These are phyloP conservation scores for Criorhina ranunculi DNA, from an alignment of 2,888 invertebrate genomes.

Conservation along the genomic window DNA sequence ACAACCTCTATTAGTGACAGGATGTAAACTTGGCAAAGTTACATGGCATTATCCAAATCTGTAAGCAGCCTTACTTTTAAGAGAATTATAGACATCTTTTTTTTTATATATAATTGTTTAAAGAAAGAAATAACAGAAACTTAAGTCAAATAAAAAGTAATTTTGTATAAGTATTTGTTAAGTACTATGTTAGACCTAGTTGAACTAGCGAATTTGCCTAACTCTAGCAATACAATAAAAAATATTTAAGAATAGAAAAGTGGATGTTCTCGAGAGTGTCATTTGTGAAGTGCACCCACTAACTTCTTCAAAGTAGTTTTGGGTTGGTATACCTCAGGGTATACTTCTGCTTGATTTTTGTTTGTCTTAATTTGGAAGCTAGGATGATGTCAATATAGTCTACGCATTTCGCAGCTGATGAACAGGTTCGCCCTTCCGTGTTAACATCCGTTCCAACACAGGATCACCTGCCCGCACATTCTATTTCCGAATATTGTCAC, in stretches of 20 bases:
- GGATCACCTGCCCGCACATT: no score
- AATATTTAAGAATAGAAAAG: neutral
- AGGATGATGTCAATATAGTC: no score
- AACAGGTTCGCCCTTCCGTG: no score
- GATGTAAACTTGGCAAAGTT: conserved; percentile 94
- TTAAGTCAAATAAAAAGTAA: conserved; percentile 1
- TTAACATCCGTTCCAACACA: no score
- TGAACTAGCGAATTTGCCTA: neutral
- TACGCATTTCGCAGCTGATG: no score
- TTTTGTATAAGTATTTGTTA: conserved; percentile 26
- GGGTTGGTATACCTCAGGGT: no score
- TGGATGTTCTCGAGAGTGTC: neutral
- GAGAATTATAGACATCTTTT: neutral
- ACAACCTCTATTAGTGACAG: conserved; percentile 94
- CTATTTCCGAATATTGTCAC: no score
- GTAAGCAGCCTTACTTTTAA: conserved; percentile 67
- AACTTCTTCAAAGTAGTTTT: no score
- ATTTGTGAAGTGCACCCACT: no score
- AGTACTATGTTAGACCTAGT: conserved; percentile 13
- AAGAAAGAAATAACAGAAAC: neutral
- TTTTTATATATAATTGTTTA: conserved; percentile 5
- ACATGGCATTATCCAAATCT: conserved; percentile 93
- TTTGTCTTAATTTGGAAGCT: no score
- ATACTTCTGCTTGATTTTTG: no score
- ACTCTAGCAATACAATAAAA: conserved; percentile 3